phyloP scores from a whole-genome alignment of 2,113 vertebrate species.

The Callocephalon fimbriatum region DNA sequence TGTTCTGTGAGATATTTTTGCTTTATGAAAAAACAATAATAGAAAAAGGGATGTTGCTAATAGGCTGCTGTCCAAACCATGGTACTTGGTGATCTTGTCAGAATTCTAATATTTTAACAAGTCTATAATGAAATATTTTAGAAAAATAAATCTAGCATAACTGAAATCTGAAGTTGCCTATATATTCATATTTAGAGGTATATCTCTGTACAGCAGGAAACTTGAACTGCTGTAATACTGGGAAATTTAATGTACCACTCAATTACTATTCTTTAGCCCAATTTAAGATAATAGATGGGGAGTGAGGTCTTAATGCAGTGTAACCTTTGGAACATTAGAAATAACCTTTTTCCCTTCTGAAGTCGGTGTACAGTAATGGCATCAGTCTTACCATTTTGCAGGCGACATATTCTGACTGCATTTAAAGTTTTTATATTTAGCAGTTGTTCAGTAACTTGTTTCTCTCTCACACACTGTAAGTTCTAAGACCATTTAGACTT shows the following conservation, averaged over 20 bases:
- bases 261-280: constrained; percentile 81
- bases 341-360: constrained; percentile 71
- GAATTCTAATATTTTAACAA: constrained; percentile 60
- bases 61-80: not conserved
- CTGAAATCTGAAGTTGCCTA: constrained; percentile 64
- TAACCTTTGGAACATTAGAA: constrained; percentile 82
- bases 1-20: not conserved
- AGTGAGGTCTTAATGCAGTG: constrained; percentile 79
- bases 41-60: not conserved
- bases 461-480: not conserved
- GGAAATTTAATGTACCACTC: constrained; percentile 79
- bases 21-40: not conserved
- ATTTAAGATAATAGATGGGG: constrained; percentile 80
- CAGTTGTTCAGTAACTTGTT: not conserved
- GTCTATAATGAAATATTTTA: constrained; percentile 70
- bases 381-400: constrained; percentile 51
- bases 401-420: constrained; percentile 13
- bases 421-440: constrained; percentile 35
- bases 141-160: constrained; percentile 74
- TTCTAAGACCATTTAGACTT: not conserved
- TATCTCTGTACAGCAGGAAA: constrained; percentile 59
- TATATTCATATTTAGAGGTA: constrained; percentile 76
- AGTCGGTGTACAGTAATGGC: constrained; percentile 57
- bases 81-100: constrained; percentile 14
- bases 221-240: constrained; percentile 70